A percentile compares a stretch with the other conserved stretches of the same genome.
Conservation (phyloP, 1,140 invertebrate species). For the Drosophila jambulina region DNA sequence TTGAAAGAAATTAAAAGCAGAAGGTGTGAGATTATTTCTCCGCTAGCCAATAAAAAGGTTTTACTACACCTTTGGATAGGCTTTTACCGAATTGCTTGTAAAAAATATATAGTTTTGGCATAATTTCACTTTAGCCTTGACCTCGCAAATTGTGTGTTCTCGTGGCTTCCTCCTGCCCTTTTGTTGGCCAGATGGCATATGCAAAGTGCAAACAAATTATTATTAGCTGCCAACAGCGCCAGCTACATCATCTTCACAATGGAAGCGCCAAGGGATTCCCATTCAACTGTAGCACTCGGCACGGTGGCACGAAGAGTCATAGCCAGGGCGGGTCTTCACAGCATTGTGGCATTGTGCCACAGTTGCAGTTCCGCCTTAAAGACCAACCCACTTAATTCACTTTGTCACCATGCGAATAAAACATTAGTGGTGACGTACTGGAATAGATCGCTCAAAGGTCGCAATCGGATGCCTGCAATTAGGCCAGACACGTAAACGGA, state of each 20-base stretch:
- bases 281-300: slow-evolving; percentile 50
- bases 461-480: slow-evolving; percentile 55
- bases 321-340: slow-evolving; percentile 54
- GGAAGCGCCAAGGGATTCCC: slow-evolving; percentile 70
- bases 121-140: slow-evolving; percentile 15
- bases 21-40: background rate
- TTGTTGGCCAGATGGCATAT: slow-evolving; percentile 68
- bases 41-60: background rate
- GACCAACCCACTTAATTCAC: slow-evolving; percentile 34
- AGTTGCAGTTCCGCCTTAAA: slow-evolving; percentile 23
- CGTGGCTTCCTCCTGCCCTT: slow-evolving; percentile 27
- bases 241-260: slow-evolving; percentile 78
- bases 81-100: slow-evolving; percentile 7
- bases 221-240: slow-evolving; percentile 78
- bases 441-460: slow-evolving; percentile 53
- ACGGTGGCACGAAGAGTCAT: slow-evolving; percentile 17
- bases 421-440: slow-evolving; percentile 45
- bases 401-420: slow-evolving; percentile 46
- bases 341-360: slow-evolving; percentile 36
- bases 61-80: background rate
- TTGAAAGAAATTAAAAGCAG: background rate
- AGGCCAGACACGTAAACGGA: slow-evolving; percentile 63
- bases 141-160: slow-evolving; percentile 8
- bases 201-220: slow-evolving; percentile 82
- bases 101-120: background rate